Percentiles rank a stretch among this genome's conserved stretches.
Conservation (phyloP, 2,888 invertebrate genomes). For the Alviniconcha strummeri region DNA sequence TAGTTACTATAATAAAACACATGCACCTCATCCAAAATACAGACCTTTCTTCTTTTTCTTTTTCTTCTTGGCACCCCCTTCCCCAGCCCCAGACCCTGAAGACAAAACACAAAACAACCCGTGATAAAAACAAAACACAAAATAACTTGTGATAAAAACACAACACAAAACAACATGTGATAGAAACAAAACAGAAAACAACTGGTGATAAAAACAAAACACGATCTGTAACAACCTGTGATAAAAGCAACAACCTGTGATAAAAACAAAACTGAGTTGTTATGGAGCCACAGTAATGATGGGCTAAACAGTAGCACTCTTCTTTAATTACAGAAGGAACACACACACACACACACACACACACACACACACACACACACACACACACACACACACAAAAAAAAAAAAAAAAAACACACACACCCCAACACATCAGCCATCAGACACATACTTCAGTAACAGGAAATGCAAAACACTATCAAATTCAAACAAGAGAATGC, state of each 20-base stretch:
- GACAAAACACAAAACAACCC: not conserved
- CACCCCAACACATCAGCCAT: not conserved
- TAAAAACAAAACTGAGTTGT: too few relatives aligned
- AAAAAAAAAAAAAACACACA: too few relatives aligned
- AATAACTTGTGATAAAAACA: not conserved
- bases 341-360: not conserved
- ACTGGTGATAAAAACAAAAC: too few relatives aligned
- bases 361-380: not conserved
- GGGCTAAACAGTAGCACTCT: not conserved
- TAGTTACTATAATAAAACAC: too few relatives aligned
- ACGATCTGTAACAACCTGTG: not conserved
- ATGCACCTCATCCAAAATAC: not conserved
- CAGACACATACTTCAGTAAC: too few relatives aligned
- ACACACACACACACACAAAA: not conserved
- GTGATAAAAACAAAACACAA: not conserved
- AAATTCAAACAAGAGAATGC: too few relatives aligned
- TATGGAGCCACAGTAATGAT: too few relatives aligned
- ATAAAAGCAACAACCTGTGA: not conserved
- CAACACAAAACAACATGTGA: not conserved
- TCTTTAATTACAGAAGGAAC: not conserved
- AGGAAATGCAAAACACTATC: too few relatives aligned
- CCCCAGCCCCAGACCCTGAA: slow-evolving; percentile 25
- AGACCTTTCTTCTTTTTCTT: slow-evolving; percentile 44
- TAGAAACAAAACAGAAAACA: not conserved
- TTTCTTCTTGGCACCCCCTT: slow-evolving; percentile 41